Percentiles rank a stretch among this genome's conserved stretches.
These are phyloP conservation scores for Drosophila gaucha DNA, from an alignment of 2,888 invertebrate species.

Conservation along the genomic window DNA sequence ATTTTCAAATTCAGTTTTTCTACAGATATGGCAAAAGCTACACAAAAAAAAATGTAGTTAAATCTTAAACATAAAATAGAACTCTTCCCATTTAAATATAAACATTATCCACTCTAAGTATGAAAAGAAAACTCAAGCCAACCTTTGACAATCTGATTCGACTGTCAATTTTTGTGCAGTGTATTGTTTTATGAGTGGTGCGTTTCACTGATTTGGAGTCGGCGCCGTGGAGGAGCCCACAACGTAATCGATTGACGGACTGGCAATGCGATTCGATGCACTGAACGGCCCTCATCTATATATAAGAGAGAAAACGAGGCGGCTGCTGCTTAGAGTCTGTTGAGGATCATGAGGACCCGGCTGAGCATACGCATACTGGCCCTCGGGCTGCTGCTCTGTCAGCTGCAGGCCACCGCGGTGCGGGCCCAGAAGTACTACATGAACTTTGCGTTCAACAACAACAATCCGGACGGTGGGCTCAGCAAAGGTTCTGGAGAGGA, in stretches of 20 bases:
- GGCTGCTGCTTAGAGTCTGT: constrained; percentile 52
- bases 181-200: constrained; percentile 30
- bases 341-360: constrained; percentile 57
- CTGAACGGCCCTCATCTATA: constrained; percentile 58
- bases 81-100: no score
- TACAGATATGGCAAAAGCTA: no score
- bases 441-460: constrained; percentile 74
- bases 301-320: constrained; percentile 62
- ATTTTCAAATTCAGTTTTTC: no score
- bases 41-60: no score
- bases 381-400: constrained; percentile 48
- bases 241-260: constrained; percentile 48
- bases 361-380: constrained; percentile 48
- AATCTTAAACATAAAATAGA: no score
- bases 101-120: no score
- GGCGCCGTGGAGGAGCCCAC: constrained; percentile 11
- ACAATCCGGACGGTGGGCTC: constrained; percentile 48
- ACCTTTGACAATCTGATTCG: no score
- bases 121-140: no score
- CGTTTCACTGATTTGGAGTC: constrained; percentile 18
- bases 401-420: constrained; percentile 33
- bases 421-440: constrained; percentile 66
- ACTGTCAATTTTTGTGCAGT: constrained; percentile 33
- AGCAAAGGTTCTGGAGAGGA: background rate
- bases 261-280: constrained; percentile 48